A percentile compares a stretch with the other conserved stretches of the same genome.
Conservation (phyloP, 2,888 invertebrate genomes). For the Mythimna loreyi region DNA sequence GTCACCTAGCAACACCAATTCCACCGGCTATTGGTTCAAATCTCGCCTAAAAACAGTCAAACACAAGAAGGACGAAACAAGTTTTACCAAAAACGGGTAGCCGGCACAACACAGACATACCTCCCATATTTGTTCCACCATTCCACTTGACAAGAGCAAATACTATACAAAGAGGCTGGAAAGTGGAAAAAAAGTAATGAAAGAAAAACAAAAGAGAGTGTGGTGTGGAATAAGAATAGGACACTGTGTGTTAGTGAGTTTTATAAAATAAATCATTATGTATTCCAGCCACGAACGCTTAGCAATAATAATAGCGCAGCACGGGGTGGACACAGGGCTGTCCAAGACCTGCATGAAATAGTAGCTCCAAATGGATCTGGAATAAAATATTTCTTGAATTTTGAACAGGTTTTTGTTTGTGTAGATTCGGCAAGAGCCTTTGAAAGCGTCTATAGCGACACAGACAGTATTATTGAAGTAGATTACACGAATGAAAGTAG, state of each 20-base stretch:
- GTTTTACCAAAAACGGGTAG: slow-evolving; percentile 66
- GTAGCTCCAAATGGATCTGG: too few species aligned
- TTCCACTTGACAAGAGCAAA: slow-evolving; percentile 89
- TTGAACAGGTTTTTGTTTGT: neutral
- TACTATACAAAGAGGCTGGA: slow-evolving; percentile 82
- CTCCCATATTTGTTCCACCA: slow-evolving; percentile 82
- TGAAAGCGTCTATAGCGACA: neutral
- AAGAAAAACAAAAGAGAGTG: slow-evolving; percentile 81
- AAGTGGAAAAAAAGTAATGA: slow-evolving; percentile 76
- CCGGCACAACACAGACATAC: slow-evolving; percentile 76
- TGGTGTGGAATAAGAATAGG: slow-evolving; percentile 58
- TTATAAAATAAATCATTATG: slow-evolving; percentile 82
- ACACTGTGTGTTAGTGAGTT: slow-evolving; percentile 70
- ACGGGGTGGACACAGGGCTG: slow-evolving; percentile 69
- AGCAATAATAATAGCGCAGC: slow-evolving; percentile 77
- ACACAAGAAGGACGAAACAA: slow-evolving; percentile 55
- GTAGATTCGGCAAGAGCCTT: neutral
- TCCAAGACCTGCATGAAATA: neutral
- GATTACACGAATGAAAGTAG: neutral
- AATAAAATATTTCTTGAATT: neutral
- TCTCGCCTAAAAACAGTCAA: slow-evolving; percentile 40
- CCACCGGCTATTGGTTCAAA: slow-evolving; percentile 38
- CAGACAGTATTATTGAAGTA: neutral
- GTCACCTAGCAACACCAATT: slow-evolving; percentile 48
- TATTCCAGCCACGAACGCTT: slow-evolving; percentile 80